phyloP scores from a whole-genome alignment of 2,888 invertebrate species.

The Barypeithes pellucidus region DNA sequence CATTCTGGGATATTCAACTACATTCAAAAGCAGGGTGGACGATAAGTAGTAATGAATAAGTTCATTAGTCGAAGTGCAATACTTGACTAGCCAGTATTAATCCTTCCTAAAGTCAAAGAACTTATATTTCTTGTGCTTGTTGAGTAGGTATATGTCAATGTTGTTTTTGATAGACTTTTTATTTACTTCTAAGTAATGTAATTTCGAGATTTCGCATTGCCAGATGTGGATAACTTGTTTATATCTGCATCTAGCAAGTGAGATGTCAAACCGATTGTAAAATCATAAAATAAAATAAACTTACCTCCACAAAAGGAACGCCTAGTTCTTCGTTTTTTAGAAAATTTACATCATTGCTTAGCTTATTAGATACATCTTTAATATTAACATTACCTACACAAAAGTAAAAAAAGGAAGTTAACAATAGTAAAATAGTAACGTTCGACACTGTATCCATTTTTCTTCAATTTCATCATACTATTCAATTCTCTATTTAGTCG shows the following conservation, averaged over 20 bases:
- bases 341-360: constrained; percentile 62
- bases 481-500: constrained; percentile 26
- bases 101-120: no score
- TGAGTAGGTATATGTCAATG: no score
- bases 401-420: constrained; percentile 32
- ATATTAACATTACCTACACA: constrained; percentile 56
- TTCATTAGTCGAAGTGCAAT: no score
- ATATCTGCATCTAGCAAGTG: background rate
- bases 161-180: no score
- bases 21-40: no score
- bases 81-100: no score
- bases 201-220: no score
- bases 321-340: constrained; percentile 67
- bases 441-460: constrained; percentile 47
- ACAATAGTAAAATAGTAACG: constrained; percentile 47
- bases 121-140: no score
- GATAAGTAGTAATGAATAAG: no score
- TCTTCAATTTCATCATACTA: constrained; percentile 47
- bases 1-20: no score
- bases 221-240: no score
- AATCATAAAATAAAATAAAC: constrained; percentile 16
- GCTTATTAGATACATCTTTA: constrained; percentile 59
- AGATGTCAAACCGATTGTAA: background rate
- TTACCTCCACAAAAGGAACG: constrained; percentile 65
- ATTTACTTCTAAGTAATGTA: no score